A percentile compares a stretch with the other conserved stretches of the same genome.
These are phyloP conservation scores for Phataginus tetradactyla DNA, from an alignment of 2,797 vertebrate genomes.

Conservation along the genomic window DNA sequence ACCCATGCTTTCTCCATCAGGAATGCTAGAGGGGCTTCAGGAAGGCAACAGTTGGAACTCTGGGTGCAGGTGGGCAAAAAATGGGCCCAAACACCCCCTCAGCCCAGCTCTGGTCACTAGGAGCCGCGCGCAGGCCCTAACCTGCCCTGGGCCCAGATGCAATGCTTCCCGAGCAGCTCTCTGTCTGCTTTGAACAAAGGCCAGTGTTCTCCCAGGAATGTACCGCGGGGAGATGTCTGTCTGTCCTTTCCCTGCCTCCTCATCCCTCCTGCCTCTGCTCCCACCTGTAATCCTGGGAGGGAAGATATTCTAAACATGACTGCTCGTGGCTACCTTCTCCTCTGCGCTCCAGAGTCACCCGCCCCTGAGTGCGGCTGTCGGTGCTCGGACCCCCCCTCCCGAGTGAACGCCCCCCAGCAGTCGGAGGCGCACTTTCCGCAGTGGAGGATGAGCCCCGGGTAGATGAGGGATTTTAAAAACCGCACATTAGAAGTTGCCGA, in stretches of 20 bases:
- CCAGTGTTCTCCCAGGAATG: conserved; percentile 66
- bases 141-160: conserved; percentile 59
- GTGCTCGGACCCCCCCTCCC: not conserved
- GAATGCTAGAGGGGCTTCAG: not conserved
- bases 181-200: conserved; percentile 62
- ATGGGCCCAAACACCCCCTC: conserved; percentile 25
- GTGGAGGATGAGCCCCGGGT: not conserved
- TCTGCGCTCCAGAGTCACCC: not conserved
- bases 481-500: conserved; percentile 34
- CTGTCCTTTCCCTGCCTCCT: not conserved
- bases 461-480: not conserved
- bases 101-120: conserved; percentile 58
- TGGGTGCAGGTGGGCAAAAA: not conserved
- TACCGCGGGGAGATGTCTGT: not conserved
- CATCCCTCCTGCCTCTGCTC: not conserved
- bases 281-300: conserved; percentile 5
- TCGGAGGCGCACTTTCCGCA: not conserved
- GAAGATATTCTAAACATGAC: not conserved
- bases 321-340: not conserved
- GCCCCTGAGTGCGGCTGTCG: not conserved
- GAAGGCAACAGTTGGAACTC: not conserved
- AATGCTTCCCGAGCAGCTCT: conserved; percentile 29
- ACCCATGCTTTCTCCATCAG: not conserved
- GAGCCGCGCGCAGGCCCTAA: conserved; percentile 67
- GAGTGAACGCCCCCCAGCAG: not conserved